Base-by-base conservation (phyloP, 1,140 invertebrate species). In the Hylaeus volcanicus region DNA sequence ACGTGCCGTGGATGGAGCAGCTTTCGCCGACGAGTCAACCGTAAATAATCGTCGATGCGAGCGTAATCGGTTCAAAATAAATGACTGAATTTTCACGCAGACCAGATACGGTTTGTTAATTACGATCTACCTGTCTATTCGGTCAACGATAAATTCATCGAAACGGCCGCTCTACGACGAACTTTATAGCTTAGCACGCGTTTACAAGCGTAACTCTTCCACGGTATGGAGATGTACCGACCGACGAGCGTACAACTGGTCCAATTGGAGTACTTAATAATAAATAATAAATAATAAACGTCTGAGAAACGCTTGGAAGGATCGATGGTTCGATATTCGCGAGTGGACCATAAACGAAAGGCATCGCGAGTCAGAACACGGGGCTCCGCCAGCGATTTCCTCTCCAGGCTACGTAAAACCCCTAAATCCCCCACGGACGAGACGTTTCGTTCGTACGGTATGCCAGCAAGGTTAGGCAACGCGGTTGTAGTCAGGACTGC, bases 381-480 rank as follows among this genome's bases (percentile, higher is more conserved):
- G 45, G 60, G 74, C 69, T 79, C 37, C 26, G 26, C 26, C 45
- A 64, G 61, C 53, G 74, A 74, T 64, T 75, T 74, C 66, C 64
- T 79, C 83, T 70, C 72, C 37, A 1, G 11, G 68, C 85, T 65
- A 76, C 84, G 56, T 83, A 86, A 86, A 86, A 76, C 81, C 76
- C 61, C 63, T 82, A 86, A 86, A 86, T 83, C 84, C 85, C 81
- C 69, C 56, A 65, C 64, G 70, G 68, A 80, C 76, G 84, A 79
- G 69, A 65, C 65, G 84, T 84, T 74, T 48, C 79, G 84, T 76
- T 80, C 70, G 79, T 73, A 11, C n/a, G 79, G 73, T 72, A 56
- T 72, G 60, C 12, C 39, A 55, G 60, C 55, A 71, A 74, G 60
- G 71, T 71, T 73, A 66, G 26, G 73, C 70, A 83, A 48, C 74